Evolutionary conservation across 1,140 invertebrate species (phyloP).

Genomic region (Drosophila grimshawi): DNA sequence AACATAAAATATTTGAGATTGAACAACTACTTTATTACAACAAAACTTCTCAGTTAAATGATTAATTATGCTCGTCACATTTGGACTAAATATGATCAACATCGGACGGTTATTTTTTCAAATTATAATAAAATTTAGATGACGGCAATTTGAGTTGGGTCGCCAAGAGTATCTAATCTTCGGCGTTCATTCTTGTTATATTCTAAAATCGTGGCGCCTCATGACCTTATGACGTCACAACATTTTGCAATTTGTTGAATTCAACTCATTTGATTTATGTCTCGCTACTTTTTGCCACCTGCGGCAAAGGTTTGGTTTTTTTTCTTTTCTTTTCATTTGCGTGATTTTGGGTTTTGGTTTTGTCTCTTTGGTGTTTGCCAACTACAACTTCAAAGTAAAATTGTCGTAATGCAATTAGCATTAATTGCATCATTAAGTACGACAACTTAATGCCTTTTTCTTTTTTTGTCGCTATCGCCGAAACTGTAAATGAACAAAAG

Average conservation of each 20-base stretch:
- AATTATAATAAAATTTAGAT: too few relatives aligned
- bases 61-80: too few relatives aligned
- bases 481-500: conserved; percentile 37
- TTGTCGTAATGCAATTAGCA: conserved; percentile 70
- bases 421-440: conserved; percentile 79
- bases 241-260: conserved; percentile 14
- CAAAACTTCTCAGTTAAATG: too few relatives aligned
- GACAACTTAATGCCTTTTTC: conserved; percentile 71
- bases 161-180: too few relatives aligned
- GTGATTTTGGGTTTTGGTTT: neutral
- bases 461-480: conserved; percentile 1
- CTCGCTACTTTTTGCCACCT: conserved; percentile 10
- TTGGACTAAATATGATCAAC: too few relatives aligned
- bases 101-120: too few relatives aligned
- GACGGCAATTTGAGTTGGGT: too few relatives aligned
- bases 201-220: too few relatives aligned
- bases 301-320: conserved; percentile 16
- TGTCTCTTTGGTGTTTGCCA: neutral
- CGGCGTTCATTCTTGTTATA: too few relatives aligned
- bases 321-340: conserved; percentile 5
- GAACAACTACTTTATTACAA: too few relatives aligned
- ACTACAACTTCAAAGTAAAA: conserved; percentile 11
- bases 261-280: conserved; percentile 34
- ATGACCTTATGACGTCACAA: conserved; percentile 10
- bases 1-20: too few relatives aligned